Percentiles rank a stretch among this genome's conserved stretches.
Evolutionary conservation across 2,797 vertebrate species (phyloP).

Genomic region (Sphaeramia orbicularis): DNA sequence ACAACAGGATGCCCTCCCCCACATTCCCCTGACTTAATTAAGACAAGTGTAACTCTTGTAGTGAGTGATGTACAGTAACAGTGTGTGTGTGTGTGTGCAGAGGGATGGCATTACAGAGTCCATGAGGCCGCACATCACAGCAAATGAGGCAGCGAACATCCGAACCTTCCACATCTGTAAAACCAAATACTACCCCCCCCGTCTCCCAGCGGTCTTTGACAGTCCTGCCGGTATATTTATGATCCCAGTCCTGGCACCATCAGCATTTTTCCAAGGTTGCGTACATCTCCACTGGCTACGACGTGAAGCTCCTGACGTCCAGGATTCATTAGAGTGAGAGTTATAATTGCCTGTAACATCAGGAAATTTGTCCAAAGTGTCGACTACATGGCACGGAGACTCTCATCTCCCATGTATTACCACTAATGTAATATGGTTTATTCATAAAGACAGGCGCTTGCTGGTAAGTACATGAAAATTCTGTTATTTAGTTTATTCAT

Average conservation of each 20-base stretch:
- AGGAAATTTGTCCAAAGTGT: constrained; percentile 22
- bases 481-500: constrained; percentile 17
- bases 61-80: constrained; percentile 26
- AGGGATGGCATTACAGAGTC: constrained; percentile 33
- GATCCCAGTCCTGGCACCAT: constrained; percentile 32
- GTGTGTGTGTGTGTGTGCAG: constrained; percentile 12
- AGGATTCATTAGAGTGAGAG: constrained; percentile 45
- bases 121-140: constrained; percentile 39
- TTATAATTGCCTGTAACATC: constrained; percentile 24
- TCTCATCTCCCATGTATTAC: constrained; percentile 6
- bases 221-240: constrained; percentile 51
- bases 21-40: constrained; percentile 52
- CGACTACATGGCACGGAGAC: constrained; percentile 1
- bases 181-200: constrained; percentile 5
- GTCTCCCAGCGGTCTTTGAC: constrained; percentile 26
- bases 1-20: constrained; percentile 6
- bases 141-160: constrained; percentile 36
- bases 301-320: constrained; percentile 10
- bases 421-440: constrained; percentile 5
- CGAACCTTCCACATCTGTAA: constrained; percentile 35
- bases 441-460: constrained; percentile 1
- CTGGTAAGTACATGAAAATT: not conserved
- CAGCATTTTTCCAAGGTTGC: constrained; percentile 42
- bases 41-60: constrained; percentile 52
- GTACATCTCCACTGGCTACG: constrained; percentile 36